Evolutionary conservation across 2,113 vertebrate species (phyloP), one percentile per base, ranked within the genome.

Genomic region (Phalacrocorax aristotelis): DNA sequence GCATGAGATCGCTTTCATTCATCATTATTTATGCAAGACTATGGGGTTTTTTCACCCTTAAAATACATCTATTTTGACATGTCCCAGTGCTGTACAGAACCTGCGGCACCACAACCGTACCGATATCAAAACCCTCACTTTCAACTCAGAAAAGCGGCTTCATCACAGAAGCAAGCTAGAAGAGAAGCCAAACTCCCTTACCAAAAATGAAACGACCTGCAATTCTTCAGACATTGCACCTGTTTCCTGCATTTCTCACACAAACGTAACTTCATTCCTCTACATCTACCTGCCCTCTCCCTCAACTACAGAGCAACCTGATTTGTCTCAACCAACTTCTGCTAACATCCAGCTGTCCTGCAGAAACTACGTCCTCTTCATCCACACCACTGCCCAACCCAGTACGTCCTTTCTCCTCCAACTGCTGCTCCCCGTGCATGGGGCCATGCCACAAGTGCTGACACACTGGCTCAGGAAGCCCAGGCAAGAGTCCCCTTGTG

Each of bases 371-470:
- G 4, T 18, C 42, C 60, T 68, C 36, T 30, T 27, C 12, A 11
- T 1, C 21, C 60, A 14, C 4, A 20, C 13, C 4, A 0, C 38
- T 29, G 38, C 44, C 52, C 44, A 8, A 3, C 23, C 12, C 5
- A 7, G 13, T 3, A 9, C 0, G 0, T 26, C 20, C 52, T 3
- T 27, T 36, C 38, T 38, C 21, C 49, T 11, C 9, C 34, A 7
- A 7, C 19, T 4, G 16, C 29, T 9, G 17, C 2, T 55, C 46
- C 49, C 9, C 5, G 1, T 6, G 48, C 38, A 26, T 3, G 5
- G 30, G n/a, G 69, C 26, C 49, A 2, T 0, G 11, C 29, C 13
- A 34, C 70, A 25, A 2, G 3, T 13, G n/a, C 26, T 1, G 3
- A 6, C 3, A 1, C 5, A 2, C 16, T 8, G 29, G 16, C 25